Evolutionary conservation across 2,113 vertebrate genomes (phyloP).

Genomic region (Pungitius pungitius): DNA sequence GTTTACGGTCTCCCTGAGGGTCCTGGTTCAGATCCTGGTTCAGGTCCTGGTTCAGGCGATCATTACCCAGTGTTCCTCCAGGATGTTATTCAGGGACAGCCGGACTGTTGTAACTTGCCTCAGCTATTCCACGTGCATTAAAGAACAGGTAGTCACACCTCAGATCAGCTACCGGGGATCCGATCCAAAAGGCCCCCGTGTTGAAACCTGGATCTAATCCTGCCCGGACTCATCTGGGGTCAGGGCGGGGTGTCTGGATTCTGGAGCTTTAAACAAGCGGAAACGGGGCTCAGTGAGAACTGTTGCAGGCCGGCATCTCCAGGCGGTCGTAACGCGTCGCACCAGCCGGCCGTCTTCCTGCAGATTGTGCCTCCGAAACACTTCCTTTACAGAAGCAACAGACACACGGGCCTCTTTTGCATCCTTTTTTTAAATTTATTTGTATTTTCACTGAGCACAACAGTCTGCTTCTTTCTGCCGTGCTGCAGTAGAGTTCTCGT

Average conservation of each 20-base stretch:
- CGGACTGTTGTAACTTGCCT: slow-evolving; percentile 37
- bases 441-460: neutral
- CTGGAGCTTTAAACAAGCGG: slow-evolving; percentile 4
- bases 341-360: slow-evolving; percentile 31
- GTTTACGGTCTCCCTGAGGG: neutral
- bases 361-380: neutral
- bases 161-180: neutral
- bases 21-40: too few species aligned
- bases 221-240: neutral
- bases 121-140: slow-evolving; percentile 5
- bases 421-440: neutral
- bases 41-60: neutral
- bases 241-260: too few species aligned
- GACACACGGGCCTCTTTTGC: neutral
- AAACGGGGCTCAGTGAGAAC: slow-evolving; percentile 45
- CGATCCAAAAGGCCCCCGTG: neutral
- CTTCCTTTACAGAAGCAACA: neutral
- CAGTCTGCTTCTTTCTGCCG: neutral
- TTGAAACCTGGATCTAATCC: neutral
- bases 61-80: neutral
- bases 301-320: slow-evolving; percentile 41
- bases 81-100: neutral
- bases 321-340: slow-evolving; percentile 16
- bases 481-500: neutral
- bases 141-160: neutral